Base-by-base conservation (phyloP, 2,888 invertebrate genomes). In the Acrobasis consociella region DNA sequence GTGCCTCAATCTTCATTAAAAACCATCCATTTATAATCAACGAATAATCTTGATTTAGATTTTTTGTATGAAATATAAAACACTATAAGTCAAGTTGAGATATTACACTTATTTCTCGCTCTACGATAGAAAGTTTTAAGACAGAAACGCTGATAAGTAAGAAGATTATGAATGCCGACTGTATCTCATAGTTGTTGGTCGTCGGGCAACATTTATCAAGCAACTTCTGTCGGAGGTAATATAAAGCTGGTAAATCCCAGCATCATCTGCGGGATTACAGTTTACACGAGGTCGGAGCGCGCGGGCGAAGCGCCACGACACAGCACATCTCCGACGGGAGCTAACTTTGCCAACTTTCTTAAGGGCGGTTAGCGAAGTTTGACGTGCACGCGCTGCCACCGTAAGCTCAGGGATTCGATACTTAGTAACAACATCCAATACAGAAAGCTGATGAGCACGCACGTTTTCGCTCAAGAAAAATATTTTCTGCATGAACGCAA, bases 311-410 rank as follows among this genome's bases (percentile, higher is more conserved):
- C 77, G 75, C 71, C 70, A 77, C 78, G 81, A 83, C 81, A 82
- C 81, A 83, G 86, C 86, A 85, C 83, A 86, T 87, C 87, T 86
- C 82, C 81, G 80, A 82, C 81, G 83, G 83, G 87, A 87, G 85
- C 80, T 81, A 89, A 91, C 87, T 91, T 90, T 78, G 71, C 76
- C 84, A 91, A 92, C 85, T 91, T 91, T 89, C 89, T 87, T 90
- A 87, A 89, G 87, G 87, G 85, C 86, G 89, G 90, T 91, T 90
- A 85, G 84, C 82, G 79, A 91, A 92, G 87, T 92, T 92, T 85
- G 90, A 88, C 89, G 87, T 89, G 87, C 88, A 86, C 87, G 86
- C 87, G 86, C 85, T 83, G 74, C 77, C 82, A 83, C 83, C 84
- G 83, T 90, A 90, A 91, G 89, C 91, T 87, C 78, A 75, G 81